Base-by-base conservation (phyloP, 2,888 invertebrate genomes). In the Amphimallon solstitiale region DNA sequence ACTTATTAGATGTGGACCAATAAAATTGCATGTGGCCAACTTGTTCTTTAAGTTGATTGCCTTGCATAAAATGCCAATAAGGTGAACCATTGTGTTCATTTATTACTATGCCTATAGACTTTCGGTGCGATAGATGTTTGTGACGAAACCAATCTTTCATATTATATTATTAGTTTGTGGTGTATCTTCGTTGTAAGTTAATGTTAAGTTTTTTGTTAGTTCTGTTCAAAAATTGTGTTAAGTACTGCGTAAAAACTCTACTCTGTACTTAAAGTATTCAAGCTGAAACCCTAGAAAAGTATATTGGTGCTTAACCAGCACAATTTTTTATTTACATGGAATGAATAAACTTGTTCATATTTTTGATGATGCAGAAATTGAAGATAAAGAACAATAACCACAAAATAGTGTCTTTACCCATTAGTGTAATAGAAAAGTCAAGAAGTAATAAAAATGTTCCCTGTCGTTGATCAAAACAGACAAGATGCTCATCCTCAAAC, bases 401-500 rank as follows among this genome's bases (percentile, higher is more conserved):
- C 10, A 38, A 34, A 43, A 59, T 43, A 59, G 56, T 59, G 17
- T 49, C 40, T 63, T 63, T 40, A 21, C 51, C 43, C 43, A 43
- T 34, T 51, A 51, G 15, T 40, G 34, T 63, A 49, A 48, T n/a
- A 37, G 56, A 45, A 35, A 46, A 19, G 14, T 40, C 40, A 40
- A 35, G 15, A 29, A 17, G 12, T 37, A n/a, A n/a, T 34, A 34
- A 65, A 29, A 40, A 72, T 71, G 70, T 72, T 68, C 62, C 68
- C 67, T 12, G 65, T 65, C 54, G 79, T 80, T 77, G 80, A 81
- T 62, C 81, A 78, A 71, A 79, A 75, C 66, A 68, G 74, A 61
- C 72, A 70, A 49, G 74, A 74, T 49, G 72, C 72, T 52, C 79
- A 79, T 63, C 78, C 79, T 54, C 81, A 81, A 69, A 80, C 79